Evolutionary conservation across 2,888 invertebrate species (phyloP).

Genomic region (Morpho achilles): DNA sequence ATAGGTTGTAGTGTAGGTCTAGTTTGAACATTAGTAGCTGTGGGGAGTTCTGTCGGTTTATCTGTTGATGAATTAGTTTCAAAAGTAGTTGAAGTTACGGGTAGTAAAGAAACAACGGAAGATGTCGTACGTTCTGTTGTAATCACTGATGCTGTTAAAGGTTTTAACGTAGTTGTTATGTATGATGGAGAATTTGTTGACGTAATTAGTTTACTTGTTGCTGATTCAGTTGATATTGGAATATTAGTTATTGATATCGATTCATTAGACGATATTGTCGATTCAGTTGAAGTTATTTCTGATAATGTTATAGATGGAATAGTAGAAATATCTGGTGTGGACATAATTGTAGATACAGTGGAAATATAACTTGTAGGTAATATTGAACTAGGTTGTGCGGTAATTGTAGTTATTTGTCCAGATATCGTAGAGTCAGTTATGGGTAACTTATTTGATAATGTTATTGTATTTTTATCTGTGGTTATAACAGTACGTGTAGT

Average conservation of each 20-base stretch:
- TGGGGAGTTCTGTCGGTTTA: too few relatives aligned
- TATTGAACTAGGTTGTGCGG: not conserved
- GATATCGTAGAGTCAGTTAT: not conserved
- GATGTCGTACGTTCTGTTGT: not conserved
- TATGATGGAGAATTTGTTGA: not conserved
- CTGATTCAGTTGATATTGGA: not conserved
- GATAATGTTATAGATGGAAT: not conserved
- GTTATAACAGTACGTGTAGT: not conserved
- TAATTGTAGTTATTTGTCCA: conserved; percentile 9
- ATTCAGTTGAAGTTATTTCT: conserved; percentile 1
- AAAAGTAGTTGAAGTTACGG: not conserved
- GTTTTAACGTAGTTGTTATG: conserved; percentile 1
- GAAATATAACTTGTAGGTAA: not conserved
- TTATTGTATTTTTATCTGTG: not conserved
- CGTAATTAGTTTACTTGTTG: not conserved
- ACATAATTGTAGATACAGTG: too few relatives aligned
- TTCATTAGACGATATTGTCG: not conserved
- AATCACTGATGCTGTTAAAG: conserved; percentile 1
- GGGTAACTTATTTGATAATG: not conserved
- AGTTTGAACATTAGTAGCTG: too few relatives aligned
- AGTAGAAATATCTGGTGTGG: too few relatives aligned
- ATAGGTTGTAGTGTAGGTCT: not conserved
- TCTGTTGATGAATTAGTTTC: not conserved
- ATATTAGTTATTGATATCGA: not conserved
- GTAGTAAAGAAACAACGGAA: not conserved